These are phyloP conservation scores for Rhadina sibilatrix DNA, from an alignment of 2,113 vertebrate genomes.

Conservation along the genomic window DNA sequence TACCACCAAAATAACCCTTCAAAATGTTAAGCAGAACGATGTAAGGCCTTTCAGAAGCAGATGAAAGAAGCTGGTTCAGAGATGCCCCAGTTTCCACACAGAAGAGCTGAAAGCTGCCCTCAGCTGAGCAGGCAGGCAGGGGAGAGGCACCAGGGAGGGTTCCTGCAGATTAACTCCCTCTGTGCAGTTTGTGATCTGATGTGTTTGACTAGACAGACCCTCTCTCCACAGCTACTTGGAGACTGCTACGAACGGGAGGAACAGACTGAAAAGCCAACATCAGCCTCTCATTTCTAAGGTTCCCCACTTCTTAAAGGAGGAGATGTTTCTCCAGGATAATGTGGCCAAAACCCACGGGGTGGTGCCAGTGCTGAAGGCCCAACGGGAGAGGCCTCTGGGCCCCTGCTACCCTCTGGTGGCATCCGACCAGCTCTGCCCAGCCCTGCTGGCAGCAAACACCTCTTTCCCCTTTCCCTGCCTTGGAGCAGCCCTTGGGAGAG, in stretches of 20 bases:
- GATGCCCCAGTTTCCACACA: background rate
- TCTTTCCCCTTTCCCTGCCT: background rate
- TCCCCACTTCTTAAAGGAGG: background rate
- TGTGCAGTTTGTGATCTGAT: accelerated
- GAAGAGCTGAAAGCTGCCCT: background rate
- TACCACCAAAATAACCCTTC: background rate
- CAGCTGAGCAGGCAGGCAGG: background rate
- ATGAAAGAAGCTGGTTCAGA: background rate
- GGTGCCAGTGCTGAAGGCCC: background rate
- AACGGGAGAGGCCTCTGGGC: accelerated
- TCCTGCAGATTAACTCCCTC: background rate
- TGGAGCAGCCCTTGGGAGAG: accelerated
- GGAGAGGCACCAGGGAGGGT: background rate
- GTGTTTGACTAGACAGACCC: background rate
- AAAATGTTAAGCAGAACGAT: background rate
- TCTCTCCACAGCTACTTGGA: background rate
- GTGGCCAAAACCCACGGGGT: background rate
- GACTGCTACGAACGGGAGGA: accelerated
- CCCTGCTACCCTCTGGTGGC: background rate
- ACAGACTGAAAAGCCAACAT: background rate
- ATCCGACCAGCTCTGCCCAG: background rate
- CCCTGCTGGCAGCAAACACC: background rate
- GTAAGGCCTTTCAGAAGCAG: background rate
- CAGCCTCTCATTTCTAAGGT: background rate
- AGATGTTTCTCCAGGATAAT: background rate